phyloP scores from a whole-genome alignment of 2,888 invertebrate genomes.

The Sacculina carcini region DNA sequence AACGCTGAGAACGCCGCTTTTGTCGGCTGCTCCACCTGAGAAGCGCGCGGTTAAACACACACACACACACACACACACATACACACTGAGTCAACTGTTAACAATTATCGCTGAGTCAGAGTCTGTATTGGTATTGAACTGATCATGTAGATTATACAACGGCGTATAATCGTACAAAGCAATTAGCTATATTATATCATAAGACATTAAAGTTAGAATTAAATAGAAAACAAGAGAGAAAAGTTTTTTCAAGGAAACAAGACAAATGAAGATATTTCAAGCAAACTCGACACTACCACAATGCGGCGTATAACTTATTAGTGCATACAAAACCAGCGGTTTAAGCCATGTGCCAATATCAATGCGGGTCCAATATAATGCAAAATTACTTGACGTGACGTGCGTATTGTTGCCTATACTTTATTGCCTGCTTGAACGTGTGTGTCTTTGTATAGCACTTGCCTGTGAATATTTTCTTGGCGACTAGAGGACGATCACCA shows the following conservation, averaged over 20 bases:
- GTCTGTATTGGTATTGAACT: neutral
- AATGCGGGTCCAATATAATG: too few species aligned
- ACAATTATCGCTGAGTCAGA: neutral
- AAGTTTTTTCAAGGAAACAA: neutral
- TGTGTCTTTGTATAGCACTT: slow-evolving; percentile 15
- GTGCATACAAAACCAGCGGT: too few species aligned
- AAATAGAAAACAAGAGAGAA: neutral
- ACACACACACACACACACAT: neutral
- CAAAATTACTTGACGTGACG: too few species aligned
- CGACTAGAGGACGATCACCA: slow-evolving; percentile 61
- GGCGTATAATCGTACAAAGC: too few species aligned
- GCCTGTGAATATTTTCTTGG: slow-evolving; percentile 88
- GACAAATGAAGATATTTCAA: neutral
- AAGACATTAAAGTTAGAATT: too few species aligned
- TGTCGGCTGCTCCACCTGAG: slow-evolving; percentile 66
- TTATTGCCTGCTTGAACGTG: neutral
- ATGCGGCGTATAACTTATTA: too few species aligned
- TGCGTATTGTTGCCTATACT: neutral
- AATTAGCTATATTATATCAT: too few species aligned
- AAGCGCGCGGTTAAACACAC: neutral
- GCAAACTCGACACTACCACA: too few species aligned
- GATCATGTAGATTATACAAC: too few species aligned
- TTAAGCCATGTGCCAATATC: neutral
- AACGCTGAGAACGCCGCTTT: slow-evolving; percentile 49
- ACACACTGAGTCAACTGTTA: neutral